These are phyloP conservation scores for Caenorhabditis macrosperma DNA, from an alignment of 2,888 invertebrate species.

Conservation along the genomic window DNA sequence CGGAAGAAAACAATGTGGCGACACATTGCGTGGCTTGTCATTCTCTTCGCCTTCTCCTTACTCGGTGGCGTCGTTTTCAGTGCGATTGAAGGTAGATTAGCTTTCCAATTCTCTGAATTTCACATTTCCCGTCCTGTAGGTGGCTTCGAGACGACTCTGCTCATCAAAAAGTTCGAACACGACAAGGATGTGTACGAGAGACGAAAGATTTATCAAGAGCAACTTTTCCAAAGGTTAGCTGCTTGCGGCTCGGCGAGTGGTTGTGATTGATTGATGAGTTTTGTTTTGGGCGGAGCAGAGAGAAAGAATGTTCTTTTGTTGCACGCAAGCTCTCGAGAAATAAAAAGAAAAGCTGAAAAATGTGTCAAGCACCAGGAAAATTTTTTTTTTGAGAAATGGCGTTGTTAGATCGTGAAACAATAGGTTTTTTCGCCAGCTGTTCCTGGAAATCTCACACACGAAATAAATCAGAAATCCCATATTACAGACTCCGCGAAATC, in stretches of 20 bases:
- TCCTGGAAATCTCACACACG: no score
- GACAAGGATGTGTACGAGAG: conserved; percentile 68
- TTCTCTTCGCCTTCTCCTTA: conserved; percentile 71
- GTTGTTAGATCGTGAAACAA: no score
- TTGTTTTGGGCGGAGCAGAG: conserved; percentile 3
- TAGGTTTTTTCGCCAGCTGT: no score
- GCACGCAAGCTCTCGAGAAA: no score
- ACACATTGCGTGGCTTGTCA: conserved; percentile 66
- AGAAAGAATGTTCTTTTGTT: not conserved
- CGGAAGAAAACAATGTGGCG: conserved; percentile 71
- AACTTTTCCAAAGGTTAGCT: conserved; percentile 65
- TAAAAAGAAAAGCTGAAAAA: no score
- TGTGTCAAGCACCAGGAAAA: no score
- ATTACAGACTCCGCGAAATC: conserved; percentile 62
- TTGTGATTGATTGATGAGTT: conserved; percentile 30
- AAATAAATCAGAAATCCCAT: not conserved
- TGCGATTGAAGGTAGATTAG: conserved; percentile 70
- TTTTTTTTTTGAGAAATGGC: no score
- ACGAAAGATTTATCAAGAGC: conserved; percentile 67
- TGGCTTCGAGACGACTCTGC: conserved; percentile 63
- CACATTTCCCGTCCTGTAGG: conserved; percentile 62
- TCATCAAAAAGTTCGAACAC: conserved; percentile 64
- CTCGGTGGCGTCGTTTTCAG: conserved; percentile 71
- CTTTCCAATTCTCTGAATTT: not conserved
- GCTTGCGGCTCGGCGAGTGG: not conserved